Percentiles rank a stretch among this genome's conserved stretches.
These are phyloP conservation scores for Formica selysi DNA, from an alignment of 1,140 invertebrate species.

Conservation along the genomic window DNA sequence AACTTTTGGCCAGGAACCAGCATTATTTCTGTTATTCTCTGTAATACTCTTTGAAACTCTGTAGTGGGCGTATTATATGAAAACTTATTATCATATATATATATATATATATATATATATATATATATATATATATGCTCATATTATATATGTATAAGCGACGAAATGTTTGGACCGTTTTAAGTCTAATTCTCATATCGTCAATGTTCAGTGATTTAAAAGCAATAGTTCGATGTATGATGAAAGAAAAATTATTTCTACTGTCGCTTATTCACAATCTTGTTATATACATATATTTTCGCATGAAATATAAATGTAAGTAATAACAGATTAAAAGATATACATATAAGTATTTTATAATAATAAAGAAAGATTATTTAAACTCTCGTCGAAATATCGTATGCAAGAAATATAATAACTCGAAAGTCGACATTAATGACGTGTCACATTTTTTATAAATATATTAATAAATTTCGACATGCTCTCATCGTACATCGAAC, in stretches of 20 bases:
- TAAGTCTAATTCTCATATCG: slow-evolving; percentile 39
- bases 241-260: not conserved
- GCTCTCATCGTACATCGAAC: slow-evolving; percentile 48
- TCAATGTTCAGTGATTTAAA: slow-evolving; percentile 4
- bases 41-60: slow-evolving; percentile 39
- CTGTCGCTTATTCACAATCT: not conserved
- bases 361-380: not conserved
- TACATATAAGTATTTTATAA: not conserved
- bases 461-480: slow-evolving; percentile 52
- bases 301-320: not conserved
- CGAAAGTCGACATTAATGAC: not conserved
- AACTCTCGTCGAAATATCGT: not conserved
- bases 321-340: not conserved
- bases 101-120: slow-evolving; percentile 14
- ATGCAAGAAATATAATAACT: not conserved
- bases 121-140: slow-evolving; percentile 6
- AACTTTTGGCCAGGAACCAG: slow-evolving; percentile 58
- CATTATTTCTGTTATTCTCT: slow-evolving; percentile 58
- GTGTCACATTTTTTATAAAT: slow-evolving; percentile 37
- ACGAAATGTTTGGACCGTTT: slow-evolving; percentile 8
- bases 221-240: not conserved
- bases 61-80: slow-evolving; percentile 33
- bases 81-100: slow-evolving; percentile 45
- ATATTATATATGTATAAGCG: not conserved
- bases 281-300: not conserved